These are phyloP conservation scores for Lasioglossum albipes DNA, from an alignment of 1,140 invertebrate species.

Conservation along the genomic window DNA sequence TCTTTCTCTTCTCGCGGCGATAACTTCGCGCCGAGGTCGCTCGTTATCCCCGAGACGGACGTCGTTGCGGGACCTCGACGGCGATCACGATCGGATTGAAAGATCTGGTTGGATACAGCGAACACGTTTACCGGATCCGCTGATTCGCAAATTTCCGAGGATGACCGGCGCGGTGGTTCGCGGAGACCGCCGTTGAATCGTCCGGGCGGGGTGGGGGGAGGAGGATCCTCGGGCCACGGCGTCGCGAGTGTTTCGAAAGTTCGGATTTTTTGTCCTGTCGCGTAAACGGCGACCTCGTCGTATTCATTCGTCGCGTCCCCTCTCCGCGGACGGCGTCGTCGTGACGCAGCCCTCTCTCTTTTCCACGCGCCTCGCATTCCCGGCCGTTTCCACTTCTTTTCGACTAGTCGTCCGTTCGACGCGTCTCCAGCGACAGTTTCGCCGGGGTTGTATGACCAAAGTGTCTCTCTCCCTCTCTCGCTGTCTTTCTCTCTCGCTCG, in stretches of 20 bases:
- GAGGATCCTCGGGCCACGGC: not conserved
- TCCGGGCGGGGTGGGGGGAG: not conserved
- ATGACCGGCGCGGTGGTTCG: too few relatives aligned
- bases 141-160: too few relatives aligned
- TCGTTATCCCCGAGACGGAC: not conserved
- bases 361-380: slow-evolving; percentile 46
- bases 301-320: slow-evolving; percentile 27
- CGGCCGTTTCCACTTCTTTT: slow-evolving; percentile 47
- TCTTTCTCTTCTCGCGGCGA: too few relatives aligned
- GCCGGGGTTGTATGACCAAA: too few relatives aligned
- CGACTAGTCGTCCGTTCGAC: slow-evolving; percentile 17
- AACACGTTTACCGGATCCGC: too few relatives aligned
- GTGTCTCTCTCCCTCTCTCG: too few relatives aligned
- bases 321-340: slow-evolving; percentile 1
- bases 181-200: not conserved
- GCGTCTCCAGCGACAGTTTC: slow-evolving; percentile 28
- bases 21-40: too few relatives aligned
- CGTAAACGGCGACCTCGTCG: slow-evolving; percentile 30
- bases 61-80: not conserved
- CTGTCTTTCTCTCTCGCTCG: too few relatives aligned
- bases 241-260: slow-evolving; percentile 50
- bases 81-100: too few relatives aligned
- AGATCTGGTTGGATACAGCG: too few relatives aligned
- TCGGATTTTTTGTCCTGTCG: slow-evolving; percentile 37
- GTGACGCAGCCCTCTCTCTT: slow-evolving; percentile 44